These are phyloP conservation scores for Melospiza georgiana DNA, from an alignment of 2,113 vertebrate genomes.

Conservation along the genomic window DNA sequence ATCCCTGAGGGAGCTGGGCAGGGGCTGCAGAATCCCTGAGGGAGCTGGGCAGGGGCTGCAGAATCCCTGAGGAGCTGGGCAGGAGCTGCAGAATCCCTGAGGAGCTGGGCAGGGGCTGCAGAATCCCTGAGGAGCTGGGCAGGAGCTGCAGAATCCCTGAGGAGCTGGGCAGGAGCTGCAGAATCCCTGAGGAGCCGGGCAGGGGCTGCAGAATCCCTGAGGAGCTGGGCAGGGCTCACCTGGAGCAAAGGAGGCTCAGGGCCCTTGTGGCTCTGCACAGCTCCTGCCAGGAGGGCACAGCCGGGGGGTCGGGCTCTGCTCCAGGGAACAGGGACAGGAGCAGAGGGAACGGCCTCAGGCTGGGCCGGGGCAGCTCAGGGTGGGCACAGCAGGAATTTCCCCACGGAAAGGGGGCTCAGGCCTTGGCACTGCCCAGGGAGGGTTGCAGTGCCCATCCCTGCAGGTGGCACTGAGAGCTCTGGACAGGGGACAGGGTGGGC, in stretches of 20 bases:
- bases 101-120: neutral
- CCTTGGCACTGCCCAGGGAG: too few species aligned
- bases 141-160: too few species aligned
- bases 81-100: neutral
- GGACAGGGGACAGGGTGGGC: neutral
- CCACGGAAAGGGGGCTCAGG: too few species aligned
- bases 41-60: neutral
- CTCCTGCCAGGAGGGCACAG: neutral
- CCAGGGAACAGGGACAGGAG: neutral
- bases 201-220: too few species aligned
- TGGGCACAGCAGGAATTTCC: too few species aligned
- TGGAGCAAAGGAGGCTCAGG: neutral
- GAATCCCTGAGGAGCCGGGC: too few species aligned
- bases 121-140: too few species aligned
- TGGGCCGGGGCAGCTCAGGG: too few species aligned
- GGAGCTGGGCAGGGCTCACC: neutral
- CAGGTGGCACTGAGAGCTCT: neutral
- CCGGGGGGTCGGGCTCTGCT: neutral
- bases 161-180: too few species aligned
- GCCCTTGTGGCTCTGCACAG: neutral
- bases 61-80: neutral
- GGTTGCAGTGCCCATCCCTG: neutral
- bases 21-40: too few species aligned
- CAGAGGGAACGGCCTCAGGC: too few species aligned
- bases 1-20: neutral